Evolutionary conservation across 2,113 vertebrate genomes (phyloP).

Genomic region (Macrotus californicus): DNA sequence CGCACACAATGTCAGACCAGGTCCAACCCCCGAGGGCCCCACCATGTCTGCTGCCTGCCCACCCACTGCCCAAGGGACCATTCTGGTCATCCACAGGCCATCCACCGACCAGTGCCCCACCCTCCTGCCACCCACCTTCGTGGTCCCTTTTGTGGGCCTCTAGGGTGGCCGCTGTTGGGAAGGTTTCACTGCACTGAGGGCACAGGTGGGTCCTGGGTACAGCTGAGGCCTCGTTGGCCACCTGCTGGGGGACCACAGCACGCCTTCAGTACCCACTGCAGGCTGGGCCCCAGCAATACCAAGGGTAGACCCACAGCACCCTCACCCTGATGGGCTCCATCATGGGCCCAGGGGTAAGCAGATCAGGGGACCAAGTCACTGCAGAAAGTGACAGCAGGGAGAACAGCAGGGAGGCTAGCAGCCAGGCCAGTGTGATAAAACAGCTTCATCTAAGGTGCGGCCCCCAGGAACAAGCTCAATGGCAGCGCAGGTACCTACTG

Average conservation of each 20-base stretch:
- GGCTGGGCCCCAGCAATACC: background rate
- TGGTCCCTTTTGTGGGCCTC: conserved; percentile 91
- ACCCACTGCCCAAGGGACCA: background rate
- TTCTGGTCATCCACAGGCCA: background rate
- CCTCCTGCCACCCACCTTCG: conserved; percentile 79
- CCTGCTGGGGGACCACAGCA: conserved; percentile 52
- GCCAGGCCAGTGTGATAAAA: background rate
- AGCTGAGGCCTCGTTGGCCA: background rate
- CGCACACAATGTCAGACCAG: background rate
- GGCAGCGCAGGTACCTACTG: conserved; percentile 66
- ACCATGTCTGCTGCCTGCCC: background rate
- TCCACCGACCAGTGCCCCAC: background rate
- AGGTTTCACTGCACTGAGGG: conserved; percentile 90
- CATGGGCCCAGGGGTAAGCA: background rate
- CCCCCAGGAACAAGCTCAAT: background rate
- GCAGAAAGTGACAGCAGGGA: background rate
- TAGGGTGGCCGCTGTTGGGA: conserved; percentile 86
- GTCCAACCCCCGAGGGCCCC: background rate
- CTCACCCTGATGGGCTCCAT: background rate
- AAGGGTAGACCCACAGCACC: background rate
- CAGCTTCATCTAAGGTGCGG: background rate
- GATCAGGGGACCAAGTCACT: background rate
- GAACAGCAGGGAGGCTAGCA: background rate
- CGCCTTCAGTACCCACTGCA: background rate
- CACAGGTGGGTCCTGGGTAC: conserved; percentile 74